Base-by-base conservation (phyloP, 2,888 invertebrate genomes). In the Antitype chi region DNA sequence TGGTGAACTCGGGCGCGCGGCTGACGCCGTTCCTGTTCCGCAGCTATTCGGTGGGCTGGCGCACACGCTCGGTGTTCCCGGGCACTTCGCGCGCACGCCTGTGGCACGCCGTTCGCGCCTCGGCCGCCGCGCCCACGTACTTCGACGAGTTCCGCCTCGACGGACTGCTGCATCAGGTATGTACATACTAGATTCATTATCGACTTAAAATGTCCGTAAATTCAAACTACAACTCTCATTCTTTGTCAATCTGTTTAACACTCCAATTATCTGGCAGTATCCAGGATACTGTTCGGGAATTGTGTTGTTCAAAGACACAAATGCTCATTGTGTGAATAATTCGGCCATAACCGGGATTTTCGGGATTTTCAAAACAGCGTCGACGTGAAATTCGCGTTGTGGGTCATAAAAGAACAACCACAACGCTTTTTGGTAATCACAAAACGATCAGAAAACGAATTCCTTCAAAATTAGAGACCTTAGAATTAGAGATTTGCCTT, bases 101-200 rank as follows among this genome's bases (percentile, higher is more conserved):
- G 76, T 99, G 99, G 98, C 98, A 99, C 95, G 98, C 98, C 23
- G 98, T 98, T 47, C 96, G 99, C 85, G 99, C 99, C 0, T 99
- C 99, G 0, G 98, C 99, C 63, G 99, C 99, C 64, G 99, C 99
- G 9, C 99, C 99, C 5, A 98, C 98, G 0, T 99, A 99, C 96
- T 99, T 99, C 95, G 98, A 98, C 91, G 99, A 99, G 94, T 98
- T 98, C 91, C 97, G 97, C 84, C 95, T 98, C 32, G 97, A 97
- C 75, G 97, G 98, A 17, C 97, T 97, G 87, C 93, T 98, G 86
- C 98, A 98, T 90, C 98, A 98, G 75, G 75, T 76, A 76, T 28
- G 49, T 32, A 20, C 2, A 15, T 25, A n/a, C 11, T 59, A 20
- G 15, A 25, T 20, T 74, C 9, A 28, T 17, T 23, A 57, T 38